Base-by-base conservation (phyloP, 2,888 invertebrate genomes). In the Apotomis turbidana region DNA sequence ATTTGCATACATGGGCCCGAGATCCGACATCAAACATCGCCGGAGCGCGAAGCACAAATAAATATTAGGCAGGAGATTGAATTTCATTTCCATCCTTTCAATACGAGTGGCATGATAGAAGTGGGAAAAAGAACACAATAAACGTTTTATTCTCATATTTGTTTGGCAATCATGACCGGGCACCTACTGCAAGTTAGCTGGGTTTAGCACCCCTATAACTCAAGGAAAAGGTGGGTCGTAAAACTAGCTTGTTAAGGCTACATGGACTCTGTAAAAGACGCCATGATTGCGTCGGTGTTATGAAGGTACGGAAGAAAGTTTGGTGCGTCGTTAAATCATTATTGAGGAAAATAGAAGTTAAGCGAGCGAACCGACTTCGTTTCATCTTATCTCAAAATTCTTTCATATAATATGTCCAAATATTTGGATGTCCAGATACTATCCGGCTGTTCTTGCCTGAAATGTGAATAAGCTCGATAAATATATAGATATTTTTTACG, bases 1-100 rank as follows among this genome's bases (percentile, higher is more conserved):
- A 72, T 72, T 58, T 62, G 54, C 68, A 72, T 68, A 68, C 52
- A 68, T 54, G 72, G 36, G 62, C 41, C 63, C 57, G 62, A 44
- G 46, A 72, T 72, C 77, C 76, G 71, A 75, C 75, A 76, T 77
- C 76, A 78, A 80, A 79, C 73, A 77, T 77, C 64, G 66, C 64
- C 76, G 69, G 73, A 77, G 79, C 77, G 76, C 76, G 77, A 78
- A 78, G 77, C 73, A 76, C 77, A 75, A 64, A 73, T 68, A 72
- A 73, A 72, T 68, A 68, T 68, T 72, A 72, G 72, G 63, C 59
- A 59, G 75, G 69, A 77, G 77, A 81, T 81, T 80, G 80, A 80
- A 79, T 84, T 83, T 79, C 79, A 78, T 82, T 78, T 78, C 78
- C 74, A 77, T 75, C 74, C 76, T 79, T 79, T 78, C 76, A 70